Evolutionary conservation across 1,140 invertebrate genomes (phyloP).

Genomic region (Rhopalosiphum maidis): DNA sequence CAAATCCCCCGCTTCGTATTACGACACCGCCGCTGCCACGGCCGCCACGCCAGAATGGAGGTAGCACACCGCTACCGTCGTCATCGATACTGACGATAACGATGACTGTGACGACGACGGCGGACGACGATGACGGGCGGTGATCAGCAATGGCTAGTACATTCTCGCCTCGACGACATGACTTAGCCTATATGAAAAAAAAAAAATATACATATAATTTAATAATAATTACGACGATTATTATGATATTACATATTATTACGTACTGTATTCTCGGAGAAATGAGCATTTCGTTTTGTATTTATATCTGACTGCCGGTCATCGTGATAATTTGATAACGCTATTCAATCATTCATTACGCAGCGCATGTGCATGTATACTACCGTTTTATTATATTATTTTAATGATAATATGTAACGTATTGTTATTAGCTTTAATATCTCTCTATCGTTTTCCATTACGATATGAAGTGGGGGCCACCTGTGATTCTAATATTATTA

Average conservation of each 20-base stretch:
- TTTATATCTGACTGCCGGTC: neutral
- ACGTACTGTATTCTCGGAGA: neutral
- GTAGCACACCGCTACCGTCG: neutral
- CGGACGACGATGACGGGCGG: neutral
- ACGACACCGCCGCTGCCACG: neutral
- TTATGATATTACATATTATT: neutral
- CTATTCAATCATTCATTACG: neutral
- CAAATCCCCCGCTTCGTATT: conserved; percentile 60
- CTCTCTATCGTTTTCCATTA: neutral
- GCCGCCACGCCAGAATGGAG: conserved; percentile 15
- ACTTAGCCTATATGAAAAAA: neutral
- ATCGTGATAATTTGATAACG: neutral
- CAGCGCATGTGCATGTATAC: neutral
- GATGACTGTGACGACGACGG: neutral
- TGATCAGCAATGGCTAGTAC: neutral
- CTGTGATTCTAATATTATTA: conserved; percentile 54
- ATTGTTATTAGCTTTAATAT: conserved; percentile 15
- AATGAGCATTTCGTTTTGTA: neutral
- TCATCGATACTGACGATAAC: neutral
- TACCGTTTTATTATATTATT: conserved; percentile 7
- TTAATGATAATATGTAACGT: neutral
- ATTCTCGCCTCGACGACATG: neutral
- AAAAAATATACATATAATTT: neutral
- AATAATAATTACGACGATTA: neutral
- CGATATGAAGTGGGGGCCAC: conserved; percentile 55